Evolutionary conservation across 2,113 vertebrate genomes (phyloP).

Genomic region (Ploceus nigricollis): DNA sequence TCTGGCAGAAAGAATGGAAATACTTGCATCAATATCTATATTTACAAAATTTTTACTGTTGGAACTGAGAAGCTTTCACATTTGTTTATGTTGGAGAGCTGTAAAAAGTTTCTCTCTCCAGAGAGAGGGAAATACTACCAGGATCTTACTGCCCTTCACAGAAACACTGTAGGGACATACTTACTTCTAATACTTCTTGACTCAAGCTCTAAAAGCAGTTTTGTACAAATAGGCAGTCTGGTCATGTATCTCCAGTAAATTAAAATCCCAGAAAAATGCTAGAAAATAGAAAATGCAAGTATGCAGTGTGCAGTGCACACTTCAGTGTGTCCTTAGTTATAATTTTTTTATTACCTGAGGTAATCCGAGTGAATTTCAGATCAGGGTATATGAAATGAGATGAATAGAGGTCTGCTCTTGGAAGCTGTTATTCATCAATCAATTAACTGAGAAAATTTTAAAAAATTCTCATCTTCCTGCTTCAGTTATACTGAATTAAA

Average conservation of each 20-base stretch:
- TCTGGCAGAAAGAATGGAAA: background rate
- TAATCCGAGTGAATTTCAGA: constrained; percentile 26
- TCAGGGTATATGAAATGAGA: constrained; percentile 15
- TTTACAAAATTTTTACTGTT: background rate
- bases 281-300: constrained; percentile 15
- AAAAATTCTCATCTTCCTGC: background rate
- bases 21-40: background rate
- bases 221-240: background rate
- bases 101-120: background rate
- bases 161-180: background rate
- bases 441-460: constrained; percentile 4
- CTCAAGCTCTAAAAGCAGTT: background rate
- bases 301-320: background rate
- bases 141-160: background rate
- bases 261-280: constrained; percentile 26
- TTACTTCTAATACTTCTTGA: background rate
- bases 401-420: constrained; percentile 31
- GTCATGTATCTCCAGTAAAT: constrained; percentile 12
- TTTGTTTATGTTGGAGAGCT: background rate
- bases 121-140: background rate
- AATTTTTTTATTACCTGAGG: constrained; percentile 8
- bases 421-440: constrained; percentile 56
- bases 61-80: background rate
- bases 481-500: constrained; percentile 52
- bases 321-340: constrained; percentile 31